These are phyloP conservation scores for Argentina silus DNA, from an alignment of 2,797 vertebrate genomes.

Conservation along the genomic window DNA sequence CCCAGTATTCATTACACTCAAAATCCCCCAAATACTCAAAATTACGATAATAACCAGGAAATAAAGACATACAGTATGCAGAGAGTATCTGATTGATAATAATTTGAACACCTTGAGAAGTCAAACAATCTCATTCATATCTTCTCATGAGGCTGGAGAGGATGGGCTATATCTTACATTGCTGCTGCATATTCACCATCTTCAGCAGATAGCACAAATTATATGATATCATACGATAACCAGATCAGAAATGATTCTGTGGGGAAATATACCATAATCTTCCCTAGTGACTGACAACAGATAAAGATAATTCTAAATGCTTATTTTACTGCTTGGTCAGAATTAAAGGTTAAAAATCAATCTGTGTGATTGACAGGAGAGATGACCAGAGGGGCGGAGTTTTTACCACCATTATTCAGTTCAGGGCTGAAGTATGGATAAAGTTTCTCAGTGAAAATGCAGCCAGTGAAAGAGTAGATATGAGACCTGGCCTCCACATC, in stretches of 20 bases:
- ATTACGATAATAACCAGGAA: no score
- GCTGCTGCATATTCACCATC: not conserved
- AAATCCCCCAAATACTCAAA: no score
- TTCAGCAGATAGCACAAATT: not conserved
- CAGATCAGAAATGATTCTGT: not conserved
- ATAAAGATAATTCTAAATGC: not conserved
- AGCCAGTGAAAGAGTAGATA: slow-evolving; percentile 3
- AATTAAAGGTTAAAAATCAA: not conserved
- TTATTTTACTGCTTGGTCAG: not conserved
- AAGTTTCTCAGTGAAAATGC: not conserved
- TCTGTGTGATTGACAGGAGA: not conserved
- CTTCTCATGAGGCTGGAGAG: not conserved
- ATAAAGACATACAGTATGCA: not conserved
- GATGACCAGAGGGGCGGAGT: slow-evolving; percentile 6
- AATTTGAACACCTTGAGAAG: not conserved
- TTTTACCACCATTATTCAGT: not conserved
- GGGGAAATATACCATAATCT: not conserved
- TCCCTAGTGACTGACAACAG: not conserved
- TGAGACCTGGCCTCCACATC: not conserved
- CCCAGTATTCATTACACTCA: not conserved
- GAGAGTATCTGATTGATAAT: not conserved
- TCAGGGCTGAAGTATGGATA: not conserved
- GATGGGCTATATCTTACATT: not conserved
- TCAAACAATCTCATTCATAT: not conserved
- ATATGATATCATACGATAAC: not conserved